Evolutionary conservation across 2,888 invertebrate species (phyloP).

Genomic region (Sacculina carcini): DNA sequence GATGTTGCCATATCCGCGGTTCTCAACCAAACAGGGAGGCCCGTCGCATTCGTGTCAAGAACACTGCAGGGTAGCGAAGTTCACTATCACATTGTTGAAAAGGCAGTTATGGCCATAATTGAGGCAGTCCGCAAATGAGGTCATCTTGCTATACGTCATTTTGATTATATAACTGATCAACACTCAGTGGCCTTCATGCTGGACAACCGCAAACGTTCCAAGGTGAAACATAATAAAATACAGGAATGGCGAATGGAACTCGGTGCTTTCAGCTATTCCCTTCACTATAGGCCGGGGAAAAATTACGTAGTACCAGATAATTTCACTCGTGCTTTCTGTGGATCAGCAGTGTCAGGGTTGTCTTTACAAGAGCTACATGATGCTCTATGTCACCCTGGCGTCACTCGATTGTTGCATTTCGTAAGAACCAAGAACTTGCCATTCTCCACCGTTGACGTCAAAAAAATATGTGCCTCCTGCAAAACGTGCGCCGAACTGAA

Average conservation of each 20-base stretch:
- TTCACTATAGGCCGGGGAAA: conserved; percentile 10
- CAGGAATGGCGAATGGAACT: conserved; percentile 12
- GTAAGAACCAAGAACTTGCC: conserved; percentile 10
- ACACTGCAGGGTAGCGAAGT: too few relatives aligned
- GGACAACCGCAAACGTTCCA: conserved; percentile 7
- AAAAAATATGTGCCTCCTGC: conserved; percentile 1
- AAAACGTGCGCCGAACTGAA: conserved; percentile 9
- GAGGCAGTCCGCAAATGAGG: too few relatives aligned
- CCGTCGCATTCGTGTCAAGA: too few relatives aligned
- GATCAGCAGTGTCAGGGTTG: neutral
- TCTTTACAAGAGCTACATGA: conserved; percentile 9
- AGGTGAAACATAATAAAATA: conserved; percentile 14
- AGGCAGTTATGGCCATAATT: too few relatives aligned
- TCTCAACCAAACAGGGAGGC: too few relatives aligned
- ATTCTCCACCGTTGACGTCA: conserved; percentile 9
- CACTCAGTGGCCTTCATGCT: conserved; percentile 11
- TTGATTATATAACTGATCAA: conserved; percentile 13
- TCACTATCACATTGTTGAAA: too few relatives aligned
- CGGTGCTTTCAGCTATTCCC: conserved; percentile 9
- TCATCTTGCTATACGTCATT: conserved; percentile 9
- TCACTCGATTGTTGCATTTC: conserved; percentile 13
- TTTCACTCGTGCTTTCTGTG: conserved; percentile 6
- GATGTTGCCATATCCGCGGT: too few relatives aligned
- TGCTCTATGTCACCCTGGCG: conserved; percentile 8
- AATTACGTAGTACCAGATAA: conserved; percentile 9